These are phyloP conservation scores for Lasioglossum oenotherae DNA, from an alignment of 2,888 invertebrate genomes.

Conservation along the genomic window DNA sequence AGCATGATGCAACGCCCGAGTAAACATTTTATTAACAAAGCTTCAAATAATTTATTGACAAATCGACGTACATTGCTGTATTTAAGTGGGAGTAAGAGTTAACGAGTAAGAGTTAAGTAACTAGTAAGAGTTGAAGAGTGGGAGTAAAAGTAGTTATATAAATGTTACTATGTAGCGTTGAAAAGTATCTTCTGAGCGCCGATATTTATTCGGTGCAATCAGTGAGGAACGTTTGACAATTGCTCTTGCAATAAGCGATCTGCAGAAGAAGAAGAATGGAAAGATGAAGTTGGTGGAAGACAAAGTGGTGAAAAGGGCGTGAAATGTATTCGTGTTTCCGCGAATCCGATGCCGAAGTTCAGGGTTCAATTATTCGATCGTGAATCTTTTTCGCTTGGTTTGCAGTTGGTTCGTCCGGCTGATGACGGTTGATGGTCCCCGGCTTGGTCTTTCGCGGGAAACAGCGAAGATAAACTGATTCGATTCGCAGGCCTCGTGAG, in stretches of 20 bases:
- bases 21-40: too few relatives aligned
- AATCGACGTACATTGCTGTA: too few relatives aligned
- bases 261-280: neutral
- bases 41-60: too few relatives aligned
- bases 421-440: conserved; percentile 38
- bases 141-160: too few relatives aligned
- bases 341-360: conserved; percentile 25
- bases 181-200: neutral
- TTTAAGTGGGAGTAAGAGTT: too few relatives aligned
- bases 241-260: neutral
- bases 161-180: neutral
- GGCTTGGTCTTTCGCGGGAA: conserved; percentile 12
- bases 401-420: conserved; percentile 43
- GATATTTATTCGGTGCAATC: neutral
- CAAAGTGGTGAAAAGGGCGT: neutral
- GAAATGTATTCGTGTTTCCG: conserved; percentile 41
- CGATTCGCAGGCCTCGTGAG: conserved; percentile 50
- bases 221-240: neutral
- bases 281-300: neutral
- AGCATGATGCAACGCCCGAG: too few relatives aligned
- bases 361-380: conserved; percentile 60
- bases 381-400: conserved; percentile 52
- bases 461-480: conserved; percentile 54
- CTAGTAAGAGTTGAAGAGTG: too few relatives aligned
- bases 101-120: too few relatives aligned